Evolutionary conservation across 2,113 vertebrate species (phyloP).

Genomic region (Pionites leucogaster): DNA sequence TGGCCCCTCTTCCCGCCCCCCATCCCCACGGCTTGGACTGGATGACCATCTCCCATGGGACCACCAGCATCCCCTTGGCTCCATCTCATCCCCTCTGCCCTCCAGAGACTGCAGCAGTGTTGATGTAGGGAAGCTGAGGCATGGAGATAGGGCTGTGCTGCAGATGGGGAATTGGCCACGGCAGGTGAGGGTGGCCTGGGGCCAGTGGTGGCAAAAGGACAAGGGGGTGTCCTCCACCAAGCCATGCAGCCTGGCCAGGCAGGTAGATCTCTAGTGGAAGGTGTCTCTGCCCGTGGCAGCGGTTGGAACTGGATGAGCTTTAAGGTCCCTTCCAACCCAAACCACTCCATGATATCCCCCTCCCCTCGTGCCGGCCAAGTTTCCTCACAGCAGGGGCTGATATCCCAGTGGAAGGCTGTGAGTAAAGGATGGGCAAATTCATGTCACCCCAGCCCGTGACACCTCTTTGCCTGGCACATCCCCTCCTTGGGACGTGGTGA

Average conservation of each 20-base stretch:
- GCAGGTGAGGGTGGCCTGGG: fast-evolving
- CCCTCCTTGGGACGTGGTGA: not conserved
- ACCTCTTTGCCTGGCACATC: fast-evolving
- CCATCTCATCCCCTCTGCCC: not conserved
- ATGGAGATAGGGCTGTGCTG: fast-evolving
- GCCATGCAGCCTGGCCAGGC: fast-evolving
- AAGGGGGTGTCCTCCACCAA: not conserved
- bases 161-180: fast-evolving
- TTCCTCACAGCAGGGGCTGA: fast-evolving
- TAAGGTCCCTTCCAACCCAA: not conserved
- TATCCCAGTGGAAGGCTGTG: fast-evolving
- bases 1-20: not conserved
- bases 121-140: not conserved
- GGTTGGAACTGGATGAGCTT: not conserved
- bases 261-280: not conserved
- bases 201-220: not conserved
- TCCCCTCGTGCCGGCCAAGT: fast-evolving
- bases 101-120: fast-evolving
- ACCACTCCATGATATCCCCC: not conserved
- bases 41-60: fast-evolving
- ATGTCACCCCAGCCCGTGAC: not conserved
- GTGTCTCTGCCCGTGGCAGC: not conserved
- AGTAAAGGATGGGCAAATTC: not conserved
- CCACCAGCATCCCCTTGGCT: not conserved
- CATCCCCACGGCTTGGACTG: fast-evolving